phyloP scores from a whole-genome alignment of 2,888 invertebrate genomes.

The Plagiodera versicolora region DNA sequence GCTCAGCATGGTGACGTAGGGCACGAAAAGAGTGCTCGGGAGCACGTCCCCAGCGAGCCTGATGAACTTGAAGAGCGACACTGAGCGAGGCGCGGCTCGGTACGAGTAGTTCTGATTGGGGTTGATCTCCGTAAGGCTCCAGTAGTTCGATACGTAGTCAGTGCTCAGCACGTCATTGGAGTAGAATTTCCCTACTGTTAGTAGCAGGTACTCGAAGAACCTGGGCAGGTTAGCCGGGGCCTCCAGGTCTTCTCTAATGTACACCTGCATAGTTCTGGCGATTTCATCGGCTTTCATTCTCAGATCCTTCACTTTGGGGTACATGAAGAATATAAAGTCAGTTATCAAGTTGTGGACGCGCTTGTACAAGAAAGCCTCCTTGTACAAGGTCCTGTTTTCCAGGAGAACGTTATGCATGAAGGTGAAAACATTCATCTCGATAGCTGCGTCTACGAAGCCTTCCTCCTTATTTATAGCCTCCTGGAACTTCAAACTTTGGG shows the following conservation, averaged over 20 bases:
- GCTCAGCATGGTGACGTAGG: slow-evolving; percentile 84
- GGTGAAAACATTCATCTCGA: slow-evolving; percentile 77
- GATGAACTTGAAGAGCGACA: slow-evolving; percentile 88
- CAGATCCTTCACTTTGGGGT: slow-evolving; percentile 83
- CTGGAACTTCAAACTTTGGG: slow-evolving; percentile 59
- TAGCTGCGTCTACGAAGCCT: slow-evolving; percentile 74
- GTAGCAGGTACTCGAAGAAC: slow-evolving; percentile 82
- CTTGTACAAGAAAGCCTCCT: slow-evolving; percentile 80
- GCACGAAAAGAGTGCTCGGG: slow-evolving; percentile 80
- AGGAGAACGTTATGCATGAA: slow-evolving; percentile 75
- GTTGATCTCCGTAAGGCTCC: slow-evolving; percentile 66
- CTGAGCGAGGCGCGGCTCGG: slow-evolving; percentile 64
- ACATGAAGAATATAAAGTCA: slow-evolving; percentile 92
- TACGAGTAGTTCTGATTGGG: slow-evolving; percentile 51
- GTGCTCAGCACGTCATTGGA: slow-evolving; percentile 69
- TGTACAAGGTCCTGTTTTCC: slow-evolving; percentile 67
- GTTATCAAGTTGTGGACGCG: slow-evolving; percentile 83
- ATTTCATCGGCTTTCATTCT: slow-evolving; percentile 87
- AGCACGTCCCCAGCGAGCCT: slow-evolving; percentile 84
- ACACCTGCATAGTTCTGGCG: slow-evolving; percentile 72
- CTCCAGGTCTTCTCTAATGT: slow-evolving; percentile 55
- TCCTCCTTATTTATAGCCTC: slow-evolving; percentile 77
- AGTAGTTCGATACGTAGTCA: slow-evolving; percentile 78
- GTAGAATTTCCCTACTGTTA: slow-evolving; percentile 79
- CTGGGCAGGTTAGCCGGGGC: slow-evolving; percentile 74